These are phyloP conservation scores for Drosophila paracracens DNA, from an alignment of 2,888 invertebrate genomes.

Conservation along the genomic window DNA sequence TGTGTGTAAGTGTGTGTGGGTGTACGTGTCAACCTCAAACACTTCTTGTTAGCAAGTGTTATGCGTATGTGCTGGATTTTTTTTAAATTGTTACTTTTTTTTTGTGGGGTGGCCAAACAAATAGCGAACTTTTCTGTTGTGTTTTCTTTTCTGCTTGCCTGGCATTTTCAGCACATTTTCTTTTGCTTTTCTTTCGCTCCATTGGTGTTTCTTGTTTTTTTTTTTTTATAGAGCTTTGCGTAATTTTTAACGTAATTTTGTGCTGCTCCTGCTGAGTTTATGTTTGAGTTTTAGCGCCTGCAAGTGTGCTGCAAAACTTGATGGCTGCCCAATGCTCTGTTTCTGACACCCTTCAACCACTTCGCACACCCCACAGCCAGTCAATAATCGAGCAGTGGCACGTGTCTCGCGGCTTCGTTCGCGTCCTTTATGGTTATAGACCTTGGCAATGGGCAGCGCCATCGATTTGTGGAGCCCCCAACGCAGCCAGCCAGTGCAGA, in stretches of 20 bases:
- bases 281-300: constrained; percentile 56
- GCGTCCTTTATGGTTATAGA: constrained; percentile 61
- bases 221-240: constrained; percentile 33
- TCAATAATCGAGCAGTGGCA: constrained; percentile 48
- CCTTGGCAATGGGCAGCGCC: constrained; percentile 28
- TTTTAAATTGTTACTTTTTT: constrained; percentile 45
- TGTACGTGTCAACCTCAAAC: constrained; percentile 60
- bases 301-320: constrained; percentile 48
- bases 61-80: constrained; percentile 45
- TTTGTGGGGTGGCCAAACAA: neutral
- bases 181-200: constrained; percentile 10
- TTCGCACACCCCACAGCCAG: neutral
- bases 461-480: constrained; percentile 2
- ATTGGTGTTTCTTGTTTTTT: neutral
- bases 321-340: neutral
- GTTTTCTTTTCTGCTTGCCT: constrained; percentile 59
- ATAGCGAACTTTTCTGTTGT: constrained; percentile 23
- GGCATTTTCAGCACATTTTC: constrained; percentile 45
- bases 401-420: constrained; percentile 62
- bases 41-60: constrained; percentile 73
- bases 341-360: neutral
- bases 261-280: constrained; percentile 34
- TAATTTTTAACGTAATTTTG: constrained; percentile 61
- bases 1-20: constrained; percentile 19
- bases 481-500: constrained; percentile 11